Base-by-base conservation (phyloP, 23 tunicate genomes). In the Diplosoma virens region DNA sequence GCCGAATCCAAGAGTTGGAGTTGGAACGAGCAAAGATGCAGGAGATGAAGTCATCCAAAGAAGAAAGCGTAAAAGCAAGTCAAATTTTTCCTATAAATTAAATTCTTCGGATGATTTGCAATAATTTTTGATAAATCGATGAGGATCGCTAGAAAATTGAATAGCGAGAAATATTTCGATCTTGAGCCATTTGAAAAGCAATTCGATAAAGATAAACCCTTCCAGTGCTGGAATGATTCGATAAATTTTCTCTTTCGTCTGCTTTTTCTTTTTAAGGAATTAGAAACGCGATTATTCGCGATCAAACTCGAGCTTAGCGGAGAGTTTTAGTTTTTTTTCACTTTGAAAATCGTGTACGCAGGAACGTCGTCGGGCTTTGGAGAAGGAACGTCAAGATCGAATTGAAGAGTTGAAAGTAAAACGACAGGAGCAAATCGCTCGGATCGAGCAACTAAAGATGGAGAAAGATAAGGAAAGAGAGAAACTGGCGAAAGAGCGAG, bases 401-500 rank as follows among this genome's bases (percentile, higher is more conserved):
- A 73, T 85, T 24, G 89, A 88, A 24, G 97, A 92, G 30, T 46
- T 92, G 69, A 85, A 81, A 53, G 85, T 80, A 25, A 85, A 75
- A 70, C 75, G 91, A 31, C 75, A 77, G 66, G 97, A 92, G 68
- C 87, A 85, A 50, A 85, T 86, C 71, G 90, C 87, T 17, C 80
- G 97, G 58, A 81, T 92, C 33, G 87, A 80, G 31, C 97, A 92
- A 81, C 91, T 70, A 61, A 75, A 56, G 32, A 71, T 82, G 16
- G 97, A 92, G 0, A 80, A 78, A 37, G 97, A 85, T 36, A 92
- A 92, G 66, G 97, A 92, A 60, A 61, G 97, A 53, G 92, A 81
- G 33, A 92, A 92, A 71, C n/a, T 75, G 59, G 97, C 97, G 20
- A 80, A 73, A 52, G 97, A 85, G 18, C 67, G 81, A 58, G 97